These are phyloP conservation scores for Argopecten irradians DNA, from an alignment of 1,140 invertebrate genomes.

Conservation along the genomic window DNA sequence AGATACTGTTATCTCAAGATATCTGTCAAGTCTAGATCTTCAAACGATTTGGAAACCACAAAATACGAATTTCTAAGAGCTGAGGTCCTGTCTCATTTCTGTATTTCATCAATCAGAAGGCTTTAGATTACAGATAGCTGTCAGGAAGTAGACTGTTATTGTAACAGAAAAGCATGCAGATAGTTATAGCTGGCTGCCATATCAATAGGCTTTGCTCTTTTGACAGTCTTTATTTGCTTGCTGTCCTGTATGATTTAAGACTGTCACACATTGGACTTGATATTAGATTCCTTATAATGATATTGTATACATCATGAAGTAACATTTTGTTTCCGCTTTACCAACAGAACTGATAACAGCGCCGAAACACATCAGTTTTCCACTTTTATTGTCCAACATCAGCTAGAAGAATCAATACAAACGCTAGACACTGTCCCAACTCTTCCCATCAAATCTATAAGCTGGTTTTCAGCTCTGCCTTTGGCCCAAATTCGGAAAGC, in stretches of 20 bases:
- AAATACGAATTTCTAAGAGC: too few species aligned
- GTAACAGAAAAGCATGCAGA: too few species aligned
- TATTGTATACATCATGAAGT: slow-evolving; percentile 12
- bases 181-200: too few species aligned
- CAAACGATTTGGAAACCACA: too few species aligned
- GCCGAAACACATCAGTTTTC: neutral
- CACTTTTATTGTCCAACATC: neutral
- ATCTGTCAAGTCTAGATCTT: too few species aligned
- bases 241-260: neutral
- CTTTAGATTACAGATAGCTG: too few species aligned
- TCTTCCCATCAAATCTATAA: neutral
- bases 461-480: neutral
- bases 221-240: neutral
- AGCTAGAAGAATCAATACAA: neutral
- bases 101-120: too few species aligned
- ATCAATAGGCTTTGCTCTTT: neutral
- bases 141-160: too few species aligned
- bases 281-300: neutral
- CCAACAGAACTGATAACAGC: slow-evolving; percentile 1
- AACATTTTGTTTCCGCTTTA: neutral
- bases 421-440: neutral
- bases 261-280: neutral
- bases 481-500: neutral
- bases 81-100: too few species aligned
- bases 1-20: too few species aligned